Evolutionary conservation across 2,113 vertebrate genomes (phyloP).

Genomic region (Cavia aperea): DNA sequence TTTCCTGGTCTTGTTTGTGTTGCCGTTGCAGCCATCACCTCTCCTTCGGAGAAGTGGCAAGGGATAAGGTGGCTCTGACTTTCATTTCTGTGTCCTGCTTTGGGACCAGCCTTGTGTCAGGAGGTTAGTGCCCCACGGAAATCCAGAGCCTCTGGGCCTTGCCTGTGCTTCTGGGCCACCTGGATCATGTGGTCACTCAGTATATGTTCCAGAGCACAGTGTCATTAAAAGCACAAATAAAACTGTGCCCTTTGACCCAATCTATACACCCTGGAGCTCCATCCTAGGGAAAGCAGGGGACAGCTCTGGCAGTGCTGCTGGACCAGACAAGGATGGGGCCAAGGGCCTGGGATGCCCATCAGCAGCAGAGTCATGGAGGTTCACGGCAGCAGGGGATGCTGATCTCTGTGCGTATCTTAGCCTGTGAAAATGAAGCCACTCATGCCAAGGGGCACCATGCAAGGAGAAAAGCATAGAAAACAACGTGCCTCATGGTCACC

Average conservation of each 20-base stretch:
- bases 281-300: background rate
- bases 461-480: background rate
- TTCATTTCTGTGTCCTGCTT: background rate
- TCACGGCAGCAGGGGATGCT: accelerated
- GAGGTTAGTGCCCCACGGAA: accelerated
- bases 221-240: background rate
- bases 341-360: background rate
- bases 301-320: accelerated
- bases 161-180: background rate
- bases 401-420: background rate
- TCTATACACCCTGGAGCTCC: background rate
- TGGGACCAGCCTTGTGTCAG: background rate
- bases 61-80: background rate
- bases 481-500: background rate
- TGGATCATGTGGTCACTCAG: background rate
- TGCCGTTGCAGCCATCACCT: background rate
- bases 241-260: background rate
- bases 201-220: background rate
- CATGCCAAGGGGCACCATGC: background rate
- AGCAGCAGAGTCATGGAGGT: accelerated
- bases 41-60: background rate
- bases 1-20: background rate
- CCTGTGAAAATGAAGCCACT: background rate
- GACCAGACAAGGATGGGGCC: background rate
- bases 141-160: background rate